phyloP scores from a whole-genome alignment of 1,140 invertebrate genomes.

The Dufourea novaeangliae region DNA sequence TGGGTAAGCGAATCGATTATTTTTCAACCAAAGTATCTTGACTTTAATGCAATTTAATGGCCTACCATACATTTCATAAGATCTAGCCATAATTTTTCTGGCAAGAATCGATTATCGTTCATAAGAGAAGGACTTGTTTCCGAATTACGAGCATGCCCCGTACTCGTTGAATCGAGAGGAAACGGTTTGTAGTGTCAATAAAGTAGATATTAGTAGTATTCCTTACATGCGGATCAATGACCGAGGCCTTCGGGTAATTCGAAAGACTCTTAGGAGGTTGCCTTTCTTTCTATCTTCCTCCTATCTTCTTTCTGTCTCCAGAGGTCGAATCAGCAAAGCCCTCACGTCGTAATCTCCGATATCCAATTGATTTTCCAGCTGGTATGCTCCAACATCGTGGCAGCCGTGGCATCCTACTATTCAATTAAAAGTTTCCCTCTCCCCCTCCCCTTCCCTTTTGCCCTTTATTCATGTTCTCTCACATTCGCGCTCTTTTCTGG shows the following conservation, averaged over 20 bases:
- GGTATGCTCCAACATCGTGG: constrained; percentile 73
- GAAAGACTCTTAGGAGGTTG: constrained; percentile 62
- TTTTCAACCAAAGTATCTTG: too few species aligned
- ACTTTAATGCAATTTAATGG: neutral
- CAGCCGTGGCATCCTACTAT: constrained; percentile 74
- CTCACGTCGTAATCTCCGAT: constrained; percentile 78
- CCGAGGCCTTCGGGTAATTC: constrained; percentile 67
- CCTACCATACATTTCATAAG: neutral
- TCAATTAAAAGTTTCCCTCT: constrained; percentile 77
- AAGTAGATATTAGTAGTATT: constrained; percentile 61
- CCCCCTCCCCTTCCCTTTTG: constrained; percentile 19
- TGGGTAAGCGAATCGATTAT: too few species aligned
- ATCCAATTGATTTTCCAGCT: constrained; percentile 79
- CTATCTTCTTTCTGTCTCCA: constrained; percentile 40
- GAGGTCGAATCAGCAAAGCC: constrained; percentile 73
- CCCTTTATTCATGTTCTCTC: constrained; percentile 57
- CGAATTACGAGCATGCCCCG: constrained; percentile 27
- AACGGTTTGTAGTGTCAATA: constrained; percentile 69
- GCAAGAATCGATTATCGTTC: constrained; percentile 56
- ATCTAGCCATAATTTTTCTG: neutral
- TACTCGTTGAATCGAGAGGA: constrained; percentile 42
- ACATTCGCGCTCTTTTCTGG: constrained; percentile 42
- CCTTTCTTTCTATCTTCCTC: constrained; percentile 12
- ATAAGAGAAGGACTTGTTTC: constrained; percentile 42
- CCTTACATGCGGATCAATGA: constrained; percentile 70